These are phyloP conservation scores for Cyphomyrus plagiostoma DNA, from an alignment of 2,113 vertebrate species.

Conservation along the genomic window DNA sequence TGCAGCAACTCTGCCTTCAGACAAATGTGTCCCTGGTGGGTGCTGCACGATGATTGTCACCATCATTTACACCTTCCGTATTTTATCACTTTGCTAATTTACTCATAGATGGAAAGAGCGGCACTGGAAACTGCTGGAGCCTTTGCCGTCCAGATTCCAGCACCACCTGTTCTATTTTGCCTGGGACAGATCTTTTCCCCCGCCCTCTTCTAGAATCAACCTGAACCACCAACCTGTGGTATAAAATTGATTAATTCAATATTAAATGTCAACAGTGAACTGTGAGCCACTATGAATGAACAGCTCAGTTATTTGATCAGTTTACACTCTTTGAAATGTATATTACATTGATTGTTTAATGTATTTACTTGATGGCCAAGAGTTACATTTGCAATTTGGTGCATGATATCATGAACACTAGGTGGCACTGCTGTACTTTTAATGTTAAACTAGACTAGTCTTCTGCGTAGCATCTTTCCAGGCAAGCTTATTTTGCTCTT, in stretches of 20 bases:
- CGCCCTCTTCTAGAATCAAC: slow-evolving; percentile 4
- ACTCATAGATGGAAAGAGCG: slow-evolving; percentile 58
- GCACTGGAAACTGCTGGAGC: slow-evolving; percentile 31
- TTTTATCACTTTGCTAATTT: slow-evolving; percentile 67
- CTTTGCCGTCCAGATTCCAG: slow-evolving; percentile 56
- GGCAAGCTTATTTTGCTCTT: neutral
- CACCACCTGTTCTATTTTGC: slow-evolving; percentile 67
- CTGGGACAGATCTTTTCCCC: slow-evolving; percentile 38
- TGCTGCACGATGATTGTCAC: slow-evolving; percentile 51
- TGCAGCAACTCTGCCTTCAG: neutral
- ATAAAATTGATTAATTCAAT: slow-evolving; percentile 5
- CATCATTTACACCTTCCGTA: slow-evolving; percentile 64
- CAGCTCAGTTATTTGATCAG: neutral
- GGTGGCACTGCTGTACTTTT: slow-evolving; percentile 21
- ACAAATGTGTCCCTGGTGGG: neutral
- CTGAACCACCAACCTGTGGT: neutral
- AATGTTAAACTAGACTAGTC: neutral
- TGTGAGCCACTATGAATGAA: neutral
- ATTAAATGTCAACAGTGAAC: neutral
- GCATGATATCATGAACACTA: slow-evolving; percentile 3
- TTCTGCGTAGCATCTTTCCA: neutral
- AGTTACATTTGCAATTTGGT: neutral
- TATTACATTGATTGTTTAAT: neutral
- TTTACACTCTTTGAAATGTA: neutral
- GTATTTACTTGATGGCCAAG: neutral